Evolutionary conservation across 2,888 invertebrate genomes (phyloP).

Genomic region (Nudaria mundana): DNA sequence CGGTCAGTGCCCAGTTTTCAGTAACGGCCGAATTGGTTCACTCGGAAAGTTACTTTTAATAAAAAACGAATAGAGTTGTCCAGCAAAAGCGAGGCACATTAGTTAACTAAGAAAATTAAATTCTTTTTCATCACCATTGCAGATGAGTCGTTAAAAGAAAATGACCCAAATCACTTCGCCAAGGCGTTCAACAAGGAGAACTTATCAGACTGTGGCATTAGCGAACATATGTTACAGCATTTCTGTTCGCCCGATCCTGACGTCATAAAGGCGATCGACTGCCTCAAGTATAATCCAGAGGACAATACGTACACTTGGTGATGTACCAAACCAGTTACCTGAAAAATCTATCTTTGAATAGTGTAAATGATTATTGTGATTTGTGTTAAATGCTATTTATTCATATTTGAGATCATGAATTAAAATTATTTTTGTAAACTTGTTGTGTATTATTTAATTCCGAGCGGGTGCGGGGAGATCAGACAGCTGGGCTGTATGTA

Average conservation of each 20-base stretch:
- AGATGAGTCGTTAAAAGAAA: constrained; percentile 75
- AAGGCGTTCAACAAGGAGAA: constrained; percentile 91
- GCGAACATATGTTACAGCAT: constrained; percentile 81
- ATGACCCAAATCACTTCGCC: constrained; percentile 72
- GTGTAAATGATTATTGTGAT: constrained; percentile 6
- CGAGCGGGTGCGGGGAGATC: no score
- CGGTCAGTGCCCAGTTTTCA: no score
- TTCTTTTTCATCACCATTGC: no score
- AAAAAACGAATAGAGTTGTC: no score
- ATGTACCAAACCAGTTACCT: constrained; percentile 22
- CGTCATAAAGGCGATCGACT: constrained; percentile 80
- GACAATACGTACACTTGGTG: constrained; percentile 80
- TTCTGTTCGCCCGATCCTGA: constrained; percentile 83
- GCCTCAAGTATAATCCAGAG: constrained; percentile 83
- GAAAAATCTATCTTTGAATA: constrained; percentile 1
- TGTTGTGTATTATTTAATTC: constrained; percentile 10
- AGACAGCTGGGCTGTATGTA: no score
- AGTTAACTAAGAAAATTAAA: no score
- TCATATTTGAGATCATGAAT: constrained; percentile 41
- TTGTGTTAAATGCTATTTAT: constrained; percentile 18
- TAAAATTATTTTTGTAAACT: constrained; percentile 38
- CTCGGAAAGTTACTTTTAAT: no score
- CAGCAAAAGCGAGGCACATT: no score
- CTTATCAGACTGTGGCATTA: constrained; percentile 93
- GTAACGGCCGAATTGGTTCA: no score